Conservation (phyloP, 2,797 vertebrate genomes). For the Acipenser ruthenus region DNA sequence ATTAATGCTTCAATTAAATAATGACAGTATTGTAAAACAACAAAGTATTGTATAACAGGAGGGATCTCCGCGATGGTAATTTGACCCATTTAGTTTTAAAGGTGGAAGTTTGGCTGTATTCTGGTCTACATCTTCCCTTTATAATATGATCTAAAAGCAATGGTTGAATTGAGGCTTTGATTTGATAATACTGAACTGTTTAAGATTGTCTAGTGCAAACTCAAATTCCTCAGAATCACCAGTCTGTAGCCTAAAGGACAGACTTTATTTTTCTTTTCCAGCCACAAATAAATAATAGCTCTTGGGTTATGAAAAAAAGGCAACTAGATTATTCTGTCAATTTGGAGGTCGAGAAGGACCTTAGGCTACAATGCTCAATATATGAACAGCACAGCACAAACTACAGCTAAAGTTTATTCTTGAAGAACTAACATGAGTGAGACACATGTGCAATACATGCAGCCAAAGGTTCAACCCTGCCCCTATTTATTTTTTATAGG, state of each 20-base stretch:
- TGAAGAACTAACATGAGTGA: slow-evolving; percentile 21
- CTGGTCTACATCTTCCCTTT: too few species aligned
- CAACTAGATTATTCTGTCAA: slow-evolving; percentile 4
- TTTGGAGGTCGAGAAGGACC: slow-evolving; percentile 9
- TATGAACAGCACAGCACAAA: slow-evolving; percentile 8
- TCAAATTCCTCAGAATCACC: not conserved
- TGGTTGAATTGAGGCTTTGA: not conserved
- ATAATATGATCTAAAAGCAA: too few species aligned
- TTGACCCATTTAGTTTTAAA: too few species aligned
- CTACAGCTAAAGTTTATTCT: slow-evolving; percentile 14
- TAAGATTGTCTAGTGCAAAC: slow-evolving; percentile 1
- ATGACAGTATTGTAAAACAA: too few species aligned
- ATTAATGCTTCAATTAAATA: too few species aligned
- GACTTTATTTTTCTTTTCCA: not conserved
- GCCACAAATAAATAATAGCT: slow-evolving; percentile 4
- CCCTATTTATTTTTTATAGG: slow-evolving; percentile 27
- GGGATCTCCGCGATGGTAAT: too few species aligned
- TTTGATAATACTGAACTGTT: not conserved
- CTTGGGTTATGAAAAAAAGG: slow-evolving; percentile 5
- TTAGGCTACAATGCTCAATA: slow-evolving; percentile 16
- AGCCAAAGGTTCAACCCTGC: slow-evolving; percentile 17
- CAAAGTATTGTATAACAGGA: too few species aligned
- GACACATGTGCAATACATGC: slow-evolving; percentile 16
- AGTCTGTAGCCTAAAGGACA: not conserved
- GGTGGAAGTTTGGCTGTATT: too few species aligned